A percentile compares a stretch with the other conserved stretches of the same genome.
These are phyloP conservation scores for Platorchestia sp. DNA, from an alignment of 1,140 invertebrate species.

Conservation along the genomic window DNA sequence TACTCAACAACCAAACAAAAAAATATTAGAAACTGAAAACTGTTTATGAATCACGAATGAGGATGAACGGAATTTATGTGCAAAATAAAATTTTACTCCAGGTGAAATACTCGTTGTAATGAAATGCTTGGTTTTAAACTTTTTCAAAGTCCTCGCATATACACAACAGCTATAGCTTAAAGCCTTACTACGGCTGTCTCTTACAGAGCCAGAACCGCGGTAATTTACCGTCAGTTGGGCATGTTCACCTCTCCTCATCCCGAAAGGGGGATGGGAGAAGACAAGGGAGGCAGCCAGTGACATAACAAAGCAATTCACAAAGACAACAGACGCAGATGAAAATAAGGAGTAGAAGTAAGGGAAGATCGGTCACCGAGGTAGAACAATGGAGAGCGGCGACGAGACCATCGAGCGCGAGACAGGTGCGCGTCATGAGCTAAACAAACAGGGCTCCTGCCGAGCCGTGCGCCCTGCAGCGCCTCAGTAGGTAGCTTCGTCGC, in stretches of 20 bases:
- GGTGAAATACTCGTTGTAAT: too few species aligned
- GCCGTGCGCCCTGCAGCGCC: not conserved
- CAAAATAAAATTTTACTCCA: too few species aligned
- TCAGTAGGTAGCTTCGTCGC: not conserved
- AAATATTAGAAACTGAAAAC: too few species aligned
- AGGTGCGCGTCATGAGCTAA: conserved; percentile 25
- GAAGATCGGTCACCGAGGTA: not conserved
- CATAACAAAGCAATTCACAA: not conserved
- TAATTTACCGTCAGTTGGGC: too few species aligned
- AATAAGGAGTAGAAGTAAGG: not conserved
- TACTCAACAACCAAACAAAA: too few species aligned
- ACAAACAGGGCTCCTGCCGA: not conserved
- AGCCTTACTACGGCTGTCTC: too few species aligned
- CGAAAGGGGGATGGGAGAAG: not conserved
- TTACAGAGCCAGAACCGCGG: too few species aligned
- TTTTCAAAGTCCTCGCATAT: too few species aligned
- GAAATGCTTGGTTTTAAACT: too few species aligned
- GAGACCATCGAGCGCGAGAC: not conserved
- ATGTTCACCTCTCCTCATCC: not conserved
- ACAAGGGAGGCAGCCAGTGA: not conserved
- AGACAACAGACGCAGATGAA: not conserved
- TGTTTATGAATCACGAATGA: too few species aligned
- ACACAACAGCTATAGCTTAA: too few species aligned
- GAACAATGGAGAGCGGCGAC: not conserved
- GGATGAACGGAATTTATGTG: too few species aligned